phyloP scores from a whole-genome alignment of 2,888 invertebrate species.

The Auanema freiburgensis region DNA sequence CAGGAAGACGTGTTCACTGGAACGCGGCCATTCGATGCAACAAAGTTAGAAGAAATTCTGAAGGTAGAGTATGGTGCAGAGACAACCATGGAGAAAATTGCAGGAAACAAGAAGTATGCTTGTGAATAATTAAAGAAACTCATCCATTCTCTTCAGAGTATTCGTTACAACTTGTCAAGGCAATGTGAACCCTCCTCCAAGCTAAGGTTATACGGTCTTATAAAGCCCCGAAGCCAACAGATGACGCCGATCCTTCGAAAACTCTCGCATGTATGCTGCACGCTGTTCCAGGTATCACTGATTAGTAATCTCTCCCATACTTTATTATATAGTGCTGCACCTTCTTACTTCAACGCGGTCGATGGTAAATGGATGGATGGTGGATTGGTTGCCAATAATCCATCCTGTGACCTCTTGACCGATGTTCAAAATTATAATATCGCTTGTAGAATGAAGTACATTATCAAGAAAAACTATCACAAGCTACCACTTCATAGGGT shows the following conservation, averaged over 20 bases:
- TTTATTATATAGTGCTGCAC: too few species aligned
- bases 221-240: conserved; percentile 64
- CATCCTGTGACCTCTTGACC: conserved; percentile 73
- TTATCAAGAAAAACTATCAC: conserved; percentile 52
- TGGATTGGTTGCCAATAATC: conserved; percentile 56
- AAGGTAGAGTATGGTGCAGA: conserved; percentile 83
- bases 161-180: conserved; percentile 86
- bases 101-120: neutral
- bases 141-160: conserved; percentile 58
- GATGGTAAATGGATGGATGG: conserved; percentile 76
- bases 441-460: conserved; percentile 78
- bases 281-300: conserved; percentile 55
- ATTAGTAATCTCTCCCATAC: conserved; percentile 68
- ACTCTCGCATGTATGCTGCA: conserved; percentile 46
- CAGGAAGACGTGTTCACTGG: conserved; percentile 57
- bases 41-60: conserved; percentile 80
- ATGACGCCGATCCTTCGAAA: conserved; percentile 12
- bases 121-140: too few species aligned
- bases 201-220: conserved; percentile 93
- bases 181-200: conserved; percentile 87
- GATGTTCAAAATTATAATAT: conserved; percentile 87
- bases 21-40: conserved; percentile 82
- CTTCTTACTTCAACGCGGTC: conserved; percentile 79
- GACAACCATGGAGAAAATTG: conserved; percentile 84
- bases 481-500: conserved; percentile 1